These are phyloP conservation scores for Thomomys bottae DNA, from an alignment of 2,113 vertebrate species.

Conservation along the genomic window DNA sequence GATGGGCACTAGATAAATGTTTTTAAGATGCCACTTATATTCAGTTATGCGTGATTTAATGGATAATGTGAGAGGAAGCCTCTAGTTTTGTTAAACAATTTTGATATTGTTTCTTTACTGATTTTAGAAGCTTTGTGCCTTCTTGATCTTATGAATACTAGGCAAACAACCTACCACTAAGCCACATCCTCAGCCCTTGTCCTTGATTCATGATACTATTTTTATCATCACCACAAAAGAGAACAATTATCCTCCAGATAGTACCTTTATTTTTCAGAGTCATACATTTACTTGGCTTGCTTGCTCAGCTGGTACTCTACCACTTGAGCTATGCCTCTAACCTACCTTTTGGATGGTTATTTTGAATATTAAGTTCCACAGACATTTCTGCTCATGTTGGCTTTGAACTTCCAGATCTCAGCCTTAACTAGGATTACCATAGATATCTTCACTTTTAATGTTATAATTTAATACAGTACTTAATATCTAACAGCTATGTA, in stretches of 20 bases:
- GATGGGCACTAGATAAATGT: background rate
- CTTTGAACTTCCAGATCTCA: too few species aligned
- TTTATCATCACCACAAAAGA: too few species aligned
- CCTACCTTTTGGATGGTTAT: too few species aligned
- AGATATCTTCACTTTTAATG: background rate
- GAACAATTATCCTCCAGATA: background rate
- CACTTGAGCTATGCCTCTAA: too few species aligned
- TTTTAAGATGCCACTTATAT: background rate
- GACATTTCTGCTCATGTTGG: too few species aligned
- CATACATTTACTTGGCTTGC: too few species aligned
- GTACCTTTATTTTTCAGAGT: background rate
- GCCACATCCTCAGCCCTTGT: too few species aligned
- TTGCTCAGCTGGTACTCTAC: too few species aligned
- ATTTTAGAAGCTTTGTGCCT: background rate
- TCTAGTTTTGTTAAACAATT: background rate
- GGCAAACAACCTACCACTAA: too few species aligned
- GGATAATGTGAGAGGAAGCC: background rate
- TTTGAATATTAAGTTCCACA: too few species aligned
- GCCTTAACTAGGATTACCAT: too few species aligned
- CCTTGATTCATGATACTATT: too few species aligned
- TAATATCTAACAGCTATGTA: background rate
- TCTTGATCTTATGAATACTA: background rate
- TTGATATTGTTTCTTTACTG: background rate
- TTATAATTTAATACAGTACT: background rate
- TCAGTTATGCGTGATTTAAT: background rate